Conservation (phyloP, 2,888 invertebrate genomes). For the Troides helena region DNA sequence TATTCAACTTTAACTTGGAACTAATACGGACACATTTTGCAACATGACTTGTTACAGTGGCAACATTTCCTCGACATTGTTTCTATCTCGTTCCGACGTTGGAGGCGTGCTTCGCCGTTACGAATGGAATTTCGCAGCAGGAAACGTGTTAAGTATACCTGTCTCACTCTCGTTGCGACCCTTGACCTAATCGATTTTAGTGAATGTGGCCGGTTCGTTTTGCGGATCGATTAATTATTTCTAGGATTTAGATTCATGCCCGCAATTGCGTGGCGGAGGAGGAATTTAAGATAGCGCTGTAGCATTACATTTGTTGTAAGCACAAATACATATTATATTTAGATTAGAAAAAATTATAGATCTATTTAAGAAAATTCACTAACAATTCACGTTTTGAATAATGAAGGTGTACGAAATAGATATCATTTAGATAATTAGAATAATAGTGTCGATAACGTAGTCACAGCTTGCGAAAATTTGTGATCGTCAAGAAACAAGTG, state of each 20-base stretch:
- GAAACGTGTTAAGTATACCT: conserved; percentile 58
- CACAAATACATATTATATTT: too few species aligned
- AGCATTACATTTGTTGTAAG: not conserved
- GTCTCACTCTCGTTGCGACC: conserved; percentile 70
- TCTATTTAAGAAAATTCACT: too few species aligned
- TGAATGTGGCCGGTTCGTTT: conserved; percentile 67
- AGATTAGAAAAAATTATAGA: too few species aligned
- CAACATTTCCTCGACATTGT: conserved; percentile 71
- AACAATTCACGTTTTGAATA: too few species aligned
- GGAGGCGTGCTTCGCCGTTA: conserved; percentile 77
- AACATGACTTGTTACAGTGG: conserved; percentile 48
- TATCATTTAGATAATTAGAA: too few species aligned
- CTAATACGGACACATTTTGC: conserved; percentile 57
- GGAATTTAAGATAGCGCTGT: conserved; percentile 1
- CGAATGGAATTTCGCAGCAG: conserved; percentile 60
- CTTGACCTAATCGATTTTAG: conserved; percentile 75
- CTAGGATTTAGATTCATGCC: conserved; percentile 24
- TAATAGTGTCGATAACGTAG: too few species aligned
- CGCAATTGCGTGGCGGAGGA: conserved; percentile 19
- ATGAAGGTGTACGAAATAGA: too few species aligned
- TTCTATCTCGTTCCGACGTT: conserved; percentile 66
- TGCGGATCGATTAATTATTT: conserved; percentile 51
- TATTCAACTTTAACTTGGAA: conserved; percentile 50
- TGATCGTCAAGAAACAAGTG: too few species aligned
- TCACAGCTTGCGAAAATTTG: too few species aligned